Base-by-base conservation (phyloP, 2,113 vertebrate genomes). In the Xyliphius kryptos region DNA sequence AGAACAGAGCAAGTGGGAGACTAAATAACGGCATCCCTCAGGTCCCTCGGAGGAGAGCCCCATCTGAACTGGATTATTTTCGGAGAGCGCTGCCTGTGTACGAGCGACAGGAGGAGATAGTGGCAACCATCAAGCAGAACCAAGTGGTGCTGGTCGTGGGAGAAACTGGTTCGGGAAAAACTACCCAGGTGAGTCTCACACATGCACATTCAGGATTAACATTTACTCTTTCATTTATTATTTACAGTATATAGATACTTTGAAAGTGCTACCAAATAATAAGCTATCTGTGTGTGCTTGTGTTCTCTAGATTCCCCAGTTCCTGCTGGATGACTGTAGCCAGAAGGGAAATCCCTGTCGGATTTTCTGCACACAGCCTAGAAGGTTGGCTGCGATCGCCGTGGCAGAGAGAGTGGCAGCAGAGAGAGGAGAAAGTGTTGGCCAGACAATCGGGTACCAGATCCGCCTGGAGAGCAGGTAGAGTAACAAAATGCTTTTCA, bases 151-250 rank as follows among this genome's bases (percentile, higher is more conserved):
- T 99, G 67, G 82, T 99, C 72, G 68, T 97, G 60, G 95, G 96
- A 70, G 95, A 98, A 79, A 95, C 94, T 1, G 96, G 96, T 68
- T 99, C 93, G 47, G 96, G 96, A 71, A 97, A 99, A 84, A 98
- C 95, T 21, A 99, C 95, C 26, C 96, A 98, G 88, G 95, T 98
- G 77, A 56, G 80, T 3, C 6, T 21, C 12, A 32, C 10, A n/a
- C n/a, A n/a, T n/a, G n/a, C n/a, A n/a, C n/a, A n/a, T n/a, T n/a
- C n/a, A n/a, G n/a, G n/a, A n/a, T n/a, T n/a, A n/a, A n/a, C n/a
- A n/a, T n/a, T n/a, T n/a, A n/a, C n/a, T n/a, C n/a, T n/a, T n/a
- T n/a, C n/a, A n/a, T n/a, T n/a, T n/a, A n/a, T n/a, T n/a, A n/a
- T n/a, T n/a, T n/a, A n/a, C n/a, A n/a, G n/a, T n/a, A n/a, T n/a